These are phyloP conservation scores for Mylabris sibirica DNA, from an alignment of 2,888 invertebrate species.

Conservation along the genomic window DNA sequence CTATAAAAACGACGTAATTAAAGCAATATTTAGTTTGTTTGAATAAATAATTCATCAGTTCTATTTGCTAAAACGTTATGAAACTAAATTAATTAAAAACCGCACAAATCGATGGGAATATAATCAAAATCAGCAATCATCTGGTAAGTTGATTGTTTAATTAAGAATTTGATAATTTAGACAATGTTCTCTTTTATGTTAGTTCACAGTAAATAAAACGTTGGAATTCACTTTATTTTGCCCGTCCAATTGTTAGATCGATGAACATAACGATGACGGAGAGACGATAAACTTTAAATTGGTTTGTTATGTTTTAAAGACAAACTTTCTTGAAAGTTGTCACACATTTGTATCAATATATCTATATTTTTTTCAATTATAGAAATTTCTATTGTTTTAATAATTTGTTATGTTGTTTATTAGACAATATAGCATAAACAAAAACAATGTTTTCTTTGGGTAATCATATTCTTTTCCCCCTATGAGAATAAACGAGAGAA, in stretches of 20 bases:
- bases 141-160: neutral
- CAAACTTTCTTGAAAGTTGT: neutral
- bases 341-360: neutral
- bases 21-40: no score
- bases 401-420: neutral
- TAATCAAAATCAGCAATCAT: neutral
- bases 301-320: neutral
- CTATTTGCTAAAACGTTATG: no score
- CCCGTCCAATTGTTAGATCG: neutral
- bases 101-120: neutral
- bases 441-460: neutral
- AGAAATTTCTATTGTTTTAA: neutral
- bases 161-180: neutral
- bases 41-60: no score
- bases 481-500: neutral
- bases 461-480: neutral
- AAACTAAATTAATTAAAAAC: neutral
- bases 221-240: neutral
- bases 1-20: no score
- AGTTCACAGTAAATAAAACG: neutral
- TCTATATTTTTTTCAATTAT: neutral
- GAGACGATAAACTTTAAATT: slow-evolving; percentile 3
- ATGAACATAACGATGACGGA: neutral
- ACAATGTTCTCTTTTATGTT: neutral
- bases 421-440: neutral